Conservation (phyloP, 2,888 invertebrate species). For the Ernsta delagoae region DNA sequence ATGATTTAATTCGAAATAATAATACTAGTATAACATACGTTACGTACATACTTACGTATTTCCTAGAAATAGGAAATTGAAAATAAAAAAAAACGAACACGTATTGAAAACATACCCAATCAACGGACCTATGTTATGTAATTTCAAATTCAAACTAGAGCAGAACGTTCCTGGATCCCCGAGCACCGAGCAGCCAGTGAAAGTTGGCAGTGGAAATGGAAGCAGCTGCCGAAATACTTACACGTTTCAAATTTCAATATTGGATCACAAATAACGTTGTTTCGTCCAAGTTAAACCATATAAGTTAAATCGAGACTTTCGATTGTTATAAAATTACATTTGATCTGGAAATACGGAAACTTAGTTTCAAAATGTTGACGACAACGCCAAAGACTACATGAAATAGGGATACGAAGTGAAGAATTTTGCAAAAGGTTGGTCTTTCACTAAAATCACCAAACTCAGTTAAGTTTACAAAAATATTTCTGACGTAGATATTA, state of each 20-base stretch:
- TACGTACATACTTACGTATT: too few relatives aligned
- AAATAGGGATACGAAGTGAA: too few relatives aligned
- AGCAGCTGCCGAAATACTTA: background rate
- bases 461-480: too few relatives aligned
- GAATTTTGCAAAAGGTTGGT: too few relatives aligned
- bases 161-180: background rate
- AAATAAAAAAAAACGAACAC: background rate
- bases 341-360: constrained; percentile 1
- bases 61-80: background rate
- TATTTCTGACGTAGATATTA: too few relatives aligned
- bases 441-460: too few relatives aligned
- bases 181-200: background rate
- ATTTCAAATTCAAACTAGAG: background rate
- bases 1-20: background rate
- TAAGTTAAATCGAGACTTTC: constrained; percentile 3
- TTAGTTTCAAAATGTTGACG: background rate
- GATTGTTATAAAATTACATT: background rate
- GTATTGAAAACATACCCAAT: background rate
- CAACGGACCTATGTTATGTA: background rate
- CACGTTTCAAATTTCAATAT: constrained; percentile 10
- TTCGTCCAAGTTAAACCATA: background rate
- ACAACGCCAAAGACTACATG: too few relatives aligned
- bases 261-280: constrained; percentile 7
- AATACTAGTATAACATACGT: too few relatives aligned
- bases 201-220: constrained; percentile 8